Percentiles rank a stretch among this genome's conserved stretches.
These are phyloP conservation scores for Magallana gigas DNA, from an alignment of 1,140 invertebrate species.

Conservation along the genomic window DNA sequence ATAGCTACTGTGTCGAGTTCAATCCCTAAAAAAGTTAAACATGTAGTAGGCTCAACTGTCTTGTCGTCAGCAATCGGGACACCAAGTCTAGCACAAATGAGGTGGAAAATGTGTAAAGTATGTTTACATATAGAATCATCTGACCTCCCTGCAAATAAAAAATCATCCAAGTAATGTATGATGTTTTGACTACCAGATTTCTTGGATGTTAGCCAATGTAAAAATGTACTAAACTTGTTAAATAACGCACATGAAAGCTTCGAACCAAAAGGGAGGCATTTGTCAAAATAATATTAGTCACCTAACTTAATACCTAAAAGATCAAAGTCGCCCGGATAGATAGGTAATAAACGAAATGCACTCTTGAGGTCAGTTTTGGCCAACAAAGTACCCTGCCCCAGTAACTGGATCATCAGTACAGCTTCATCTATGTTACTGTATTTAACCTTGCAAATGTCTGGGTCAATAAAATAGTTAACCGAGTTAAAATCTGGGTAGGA, in stretches of 20 bases:
- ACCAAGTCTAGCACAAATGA: background rate
- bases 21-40: slow-evolving; percentile 32
- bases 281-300: too few relatives aligned
- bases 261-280: too few relatives aligned
- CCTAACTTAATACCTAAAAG: too few relatives aligned
- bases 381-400: too few relatives aligned
- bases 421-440: too few relatives aligned
- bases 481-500: slow-evolving; percentile 53
- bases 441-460: too few relatives aligned
- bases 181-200: background rate
- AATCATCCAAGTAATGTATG: background rate
- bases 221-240: background rate
- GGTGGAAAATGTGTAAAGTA: background rate
- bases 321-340: too few relatives aligned
- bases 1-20: slow-evolving; percentile 31
- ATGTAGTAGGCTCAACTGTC: background rate
- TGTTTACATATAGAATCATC: too few relatives aligned
- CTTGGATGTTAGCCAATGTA: background rate
- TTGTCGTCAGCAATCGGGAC: slow-evolving; percentile 9
- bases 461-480: slow-evolving; percentile 56
- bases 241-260: background rate
- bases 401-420: too few relatives aligned
- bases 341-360: too few relatives aligned
- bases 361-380: too few relatives aligned
- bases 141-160: background rate